Conservation (phyloP, 2,113 vertebrate genomes). For the Mus pahari region DNA sequence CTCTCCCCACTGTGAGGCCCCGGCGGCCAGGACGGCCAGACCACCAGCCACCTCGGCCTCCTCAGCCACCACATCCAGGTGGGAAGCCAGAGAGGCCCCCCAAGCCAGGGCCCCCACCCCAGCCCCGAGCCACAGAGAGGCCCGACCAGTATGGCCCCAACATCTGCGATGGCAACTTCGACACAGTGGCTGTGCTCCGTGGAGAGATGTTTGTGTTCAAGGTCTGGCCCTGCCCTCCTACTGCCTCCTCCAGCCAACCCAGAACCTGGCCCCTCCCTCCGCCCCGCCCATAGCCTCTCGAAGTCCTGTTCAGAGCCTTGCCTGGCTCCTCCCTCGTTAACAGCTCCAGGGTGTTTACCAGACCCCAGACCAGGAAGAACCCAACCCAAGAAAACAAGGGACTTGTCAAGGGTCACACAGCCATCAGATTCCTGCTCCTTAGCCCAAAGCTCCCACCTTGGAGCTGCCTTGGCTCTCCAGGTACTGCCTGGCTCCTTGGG, state of each 20-base stretch:
- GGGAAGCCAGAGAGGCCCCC: constrained; percentile 89
- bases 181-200: constrained; percentile 94
- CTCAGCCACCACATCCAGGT: constrained; percentile 80
- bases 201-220: constrained; percentile 99
- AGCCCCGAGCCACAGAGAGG: constrained; percentile 86
- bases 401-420: neutral
- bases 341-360: neutral
- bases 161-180: constrained; percentile 97
- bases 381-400: neutral
- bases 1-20: constrained; percentile 90
- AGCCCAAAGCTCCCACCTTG: neutral
- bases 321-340: neutral
- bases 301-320: neutral
- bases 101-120: constrained; percentile 87
- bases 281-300: neutral
- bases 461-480: neutral
- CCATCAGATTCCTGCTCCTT: neutral
- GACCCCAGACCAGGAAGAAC: neutral
- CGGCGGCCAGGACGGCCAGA: constrained; percentile 90
- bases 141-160: constrained; percentile 93
- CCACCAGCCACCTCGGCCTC: constrained; percentile 85
- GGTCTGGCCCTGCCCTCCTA: constrained; percentile 83
- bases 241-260: neutral
- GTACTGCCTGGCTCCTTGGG: neutral
- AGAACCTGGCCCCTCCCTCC: constrained; percentile 82